These are phyloP conservation scores for Bubo blakistoni DNA, from an alignment of 2,113 vertebrate species.

Conservation along the genomic window DNA sequence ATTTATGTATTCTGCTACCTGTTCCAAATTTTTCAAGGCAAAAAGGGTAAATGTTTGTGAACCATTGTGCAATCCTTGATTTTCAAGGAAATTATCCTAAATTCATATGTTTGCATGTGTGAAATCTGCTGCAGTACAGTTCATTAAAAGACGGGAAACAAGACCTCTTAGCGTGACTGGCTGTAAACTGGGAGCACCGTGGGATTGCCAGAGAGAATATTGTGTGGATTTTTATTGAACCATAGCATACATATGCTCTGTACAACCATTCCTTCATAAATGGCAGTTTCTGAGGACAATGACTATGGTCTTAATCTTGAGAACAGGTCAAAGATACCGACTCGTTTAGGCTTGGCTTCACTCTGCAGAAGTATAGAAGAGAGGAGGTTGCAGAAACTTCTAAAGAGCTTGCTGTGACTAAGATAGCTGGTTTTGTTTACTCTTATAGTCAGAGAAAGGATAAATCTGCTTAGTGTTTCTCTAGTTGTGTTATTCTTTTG, in stretches of 20 bases:
- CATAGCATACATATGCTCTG: neutral
- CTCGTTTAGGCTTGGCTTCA: neutral
- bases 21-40: neutral
- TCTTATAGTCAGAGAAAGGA: neutral
- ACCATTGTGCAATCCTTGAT: neutral
- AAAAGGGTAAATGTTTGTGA: neutral
- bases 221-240: neutral
- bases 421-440: neutral
- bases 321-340: neutral
- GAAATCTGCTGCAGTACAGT: neutral
- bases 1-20: neutral
- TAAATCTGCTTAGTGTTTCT: neutral
- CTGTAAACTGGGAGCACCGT: neutral
- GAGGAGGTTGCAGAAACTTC: neutral
- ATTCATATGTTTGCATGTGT: neutral
- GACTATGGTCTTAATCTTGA: neutral
- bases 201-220: neutral
- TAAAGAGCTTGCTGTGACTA: accelerated
- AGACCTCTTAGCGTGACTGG: neutral
- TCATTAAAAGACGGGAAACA: neutral
- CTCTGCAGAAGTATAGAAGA: neutral
- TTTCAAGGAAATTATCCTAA: neutral
- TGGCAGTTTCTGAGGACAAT: neutral
- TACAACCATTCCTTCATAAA: neutral
- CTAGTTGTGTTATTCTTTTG: neutral